phyloP scores from a whole-genome alignment of 1,140 invertebrate species.

The Cryptotermes secundus region DNA sequence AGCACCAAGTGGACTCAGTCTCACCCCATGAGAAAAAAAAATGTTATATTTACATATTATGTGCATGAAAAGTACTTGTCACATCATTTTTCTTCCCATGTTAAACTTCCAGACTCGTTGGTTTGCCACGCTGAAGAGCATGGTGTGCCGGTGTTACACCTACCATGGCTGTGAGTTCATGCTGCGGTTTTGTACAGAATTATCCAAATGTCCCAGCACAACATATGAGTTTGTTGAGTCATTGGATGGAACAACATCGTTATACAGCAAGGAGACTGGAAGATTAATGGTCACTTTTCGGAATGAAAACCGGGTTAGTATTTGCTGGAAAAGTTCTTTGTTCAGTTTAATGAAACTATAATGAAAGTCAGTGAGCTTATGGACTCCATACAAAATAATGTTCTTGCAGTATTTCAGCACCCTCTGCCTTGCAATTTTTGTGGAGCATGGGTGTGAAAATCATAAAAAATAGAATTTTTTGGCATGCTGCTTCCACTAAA shows the following conservation, averaged over 20 bases:
- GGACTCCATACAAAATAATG: too few species aligned
- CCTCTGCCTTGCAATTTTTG: too few species aligned
- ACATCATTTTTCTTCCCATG: not conserved
- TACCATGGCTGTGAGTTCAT: slow-evolving; percentile 71
- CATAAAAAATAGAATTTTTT: too few species aligned
- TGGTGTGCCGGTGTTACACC: slow-evolving; percentile 68
- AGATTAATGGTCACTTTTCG: slow-evolving; percentile 70
- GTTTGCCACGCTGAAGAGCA: slow-evolving; percentile 61
- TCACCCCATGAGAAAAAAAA: too few species aligned
- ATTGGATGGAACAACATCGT: slow-evolving; percentile 69
- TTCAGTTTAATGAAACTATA: too few species aligned
- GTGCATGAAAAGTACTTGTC: not conserved
- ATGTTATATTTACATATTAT: too few species aligned
- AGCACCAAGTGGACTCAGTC: too few species aligned
- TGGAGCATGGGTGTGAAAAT: too few species aligned
- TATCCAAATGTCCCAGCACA: slow-evolving; percentile 62
- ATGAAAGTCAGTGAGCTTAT: too few species aligned
- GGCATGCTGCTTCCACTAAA: too few species aligned
- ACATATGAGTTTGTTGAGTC: slow-evolving; percentile 66
- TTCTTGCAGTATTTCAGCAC: too few species aligned
- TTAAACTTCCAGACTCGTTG: slow-evolving; percentile 43
- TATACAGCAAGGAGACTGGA: slow-evolving; percentile 62
- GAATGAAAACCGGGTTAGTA: slow-evolving; percentile 66
- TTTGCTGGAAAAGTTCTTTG: not conserved
- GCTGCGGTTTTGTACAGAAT: slow-evolving; percentile 66